These are phyloP conservation scores for Alouatta palliata DNA, from an alignment of 2,113 vertebrate species.

Conservation along the genomic window DNA sequence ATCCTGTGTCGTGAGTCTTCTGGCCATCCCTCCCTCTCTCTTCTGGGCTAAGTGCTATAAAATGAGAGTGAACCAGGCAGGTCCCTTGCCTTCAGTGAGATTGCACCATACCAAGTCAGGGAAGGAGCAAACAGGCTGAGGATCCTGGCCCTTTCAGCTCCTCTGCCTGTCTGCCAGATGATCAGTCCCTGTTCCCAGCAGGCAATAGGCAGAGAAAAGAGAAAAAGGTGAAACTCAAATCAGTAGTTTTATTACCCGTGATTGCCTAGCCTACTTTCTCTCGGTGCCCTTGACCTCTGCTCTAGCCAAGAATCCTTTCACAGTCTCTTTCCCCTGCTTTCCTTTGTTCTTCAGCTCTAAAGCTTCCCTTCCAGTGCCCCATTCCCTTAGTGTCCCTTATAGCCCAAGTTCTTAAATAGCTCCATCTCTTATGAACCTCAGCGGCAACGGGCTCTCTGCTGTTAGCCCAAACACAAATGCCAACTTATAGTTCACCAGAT, in stretches of 20 bases:
- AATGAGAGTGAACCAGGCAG: not conserved
- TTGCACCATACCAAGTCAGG: not conserved
- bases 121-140: not conserved
- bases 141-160: not conserved
- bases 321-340: not conserved
- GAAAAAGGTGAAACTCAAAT: slow-evolving; percentile 36
- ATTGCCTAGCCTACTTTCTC: slow-evolving; percentile 33
- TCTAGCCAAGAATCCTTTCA: slow-evolving; percentile 12
- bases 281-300: slow-evolving; percentile 43
- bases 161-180: not conserved
- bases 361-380: not conserved
- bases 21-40: not conserved
- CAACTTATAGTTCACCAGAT: not conserved
- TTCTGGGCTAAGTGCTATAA: not conserved
- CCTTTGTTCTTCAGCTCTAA: not conserved
- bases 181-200: not conserved
- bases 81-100: not conserved
- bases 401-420: not conserved
- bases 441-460: not conserved
- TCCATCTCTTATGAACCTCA: not conserved
- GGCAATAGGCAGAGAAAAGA: slow-evolving; percentile 4
- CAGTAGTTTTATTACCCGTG: slow-evolving; percentile 35
- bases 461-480: not conserved
- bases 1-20: not conserved
- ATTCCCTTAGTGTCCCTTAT: not conserved